phyloP scores from a whole-genome alignment of 2,888 invertebrate species.

The Lepas anatifera region DNA sequence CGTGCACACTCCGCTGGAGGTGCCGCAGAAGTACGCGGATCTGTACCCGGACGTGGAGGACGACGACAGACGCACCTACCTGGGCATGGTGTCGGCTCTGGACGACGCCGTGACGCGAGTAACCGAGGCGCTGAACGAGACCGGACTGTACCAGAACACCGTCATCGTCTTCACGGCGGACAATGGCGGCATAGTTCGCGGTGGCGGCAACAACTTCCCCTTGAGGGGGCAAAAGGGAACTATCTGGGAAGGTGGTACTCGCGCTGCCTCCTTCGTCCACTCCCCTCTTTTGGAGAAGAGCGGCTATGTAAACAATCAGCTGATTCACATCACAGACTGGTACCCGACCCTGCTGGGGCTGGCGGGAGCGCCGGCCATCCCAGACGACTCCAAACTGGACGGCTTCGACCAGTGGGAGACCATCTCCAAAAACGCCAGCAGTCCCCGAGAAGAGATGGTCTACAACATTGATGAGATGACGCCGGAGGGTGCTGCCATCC shows the following conservation, averaged over 20 bases:
- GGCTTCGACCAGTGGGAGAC: slow-evolving; percentile 64
- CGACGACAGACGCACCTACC: slow-evolving; percentile 29
- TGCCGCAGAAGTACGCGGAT: slow-evolving; percentile 53
- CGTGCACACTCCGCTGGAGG: slow-evolving; percentile 74
- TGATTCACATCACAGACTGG: slow-evolving; percentile 23
- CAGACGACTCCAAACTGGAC: slow-evolving; percentile 42
- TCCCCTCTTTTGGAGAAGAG: slow-evolving; percentile 48
- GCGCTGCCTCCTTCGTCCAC: slow-evolving; percentile 68
- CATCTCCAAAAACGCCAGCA: slow-evolving; percentile 32
- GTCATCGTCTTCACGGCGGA: slow-evolving; percentile 77
- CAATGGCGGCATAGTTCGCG: slow-evolving; percentile 27
- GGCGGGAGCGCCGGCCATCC: slow-evolving; percentile 17
- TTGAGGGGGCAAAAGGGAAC: slow-evolving; percentile 62
- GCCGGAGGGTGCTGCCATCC: slow-evolving; percentile 11
- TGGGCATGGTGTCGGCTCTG: slow-evolving; percentile 61
- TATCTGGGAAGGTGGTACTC: slow-evolving; percentile 83
- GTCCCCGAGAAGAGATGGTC: slow-evolving; percentile 18
- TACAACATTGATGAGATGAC: slow-evolving; percentile 20
- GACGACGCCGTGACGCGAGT: slow-evolving; percentile 74
- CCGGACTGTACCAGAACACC: slow-evolving; percentile 61
- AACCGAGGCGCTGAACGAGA: slow-evolving; percentile 51
- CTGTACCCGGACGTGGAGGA: slow-evolving; percentile 55
- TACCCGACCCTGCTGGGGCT: slow-evolving; percentile 18
- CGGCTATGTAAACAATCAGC: slow-evolving; percentile 13
- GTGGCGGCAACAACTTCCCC: slow-evolving; percentile 24